Percentiles rank a stretch among this genome's conserved stretches.
phyloP scores from a whole-genome alignment of 1,140 invertebrate species.

The Drosophila sulfurigaster region DNA sequence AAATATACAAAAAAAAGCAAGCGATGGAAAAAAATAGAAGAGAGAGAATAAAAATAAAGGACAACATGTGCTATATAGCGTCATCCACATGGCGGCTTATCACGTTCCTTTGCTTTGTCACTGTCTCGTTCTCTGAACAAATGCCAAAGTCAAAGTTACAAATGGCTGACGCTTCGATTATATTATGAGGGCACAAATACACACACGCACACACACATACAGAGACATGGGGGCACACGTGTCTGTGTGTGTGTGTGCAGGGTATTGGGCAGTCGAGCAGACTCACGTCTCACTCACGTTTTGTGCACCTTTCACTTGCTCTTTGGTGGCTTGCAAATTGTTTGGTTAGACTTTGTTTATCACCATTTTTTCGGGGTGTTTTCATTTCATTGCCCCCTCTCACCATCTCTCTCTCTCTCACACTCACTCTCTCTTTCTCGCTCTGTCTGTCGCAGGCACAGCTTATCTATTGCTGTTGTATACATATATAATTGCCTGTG shows the following conservation, averaged over 20 bases:
- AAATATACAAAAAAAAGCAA: constrained; percentile 61
- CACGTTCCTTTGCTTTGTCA: constrained; percentile 5
- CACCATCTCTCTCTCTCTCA: constrained; percentile 10
- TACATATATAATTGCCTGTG: constrained; percentile 35
- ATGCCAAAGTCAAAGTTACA: too few relatives aligned
- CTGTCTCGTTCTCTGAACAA: neutral
- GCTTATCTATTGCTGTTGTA: neutral
- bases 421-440: constrained; percentile 8
- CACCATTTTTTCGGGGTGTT: constrained; percentile 24
- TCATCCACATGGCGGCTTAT: neutral
- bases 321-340: constrained; percentile 31
- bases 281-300: neutral
- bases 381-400: constrained; percentile 32
- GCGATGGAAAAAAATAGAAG: neutral
- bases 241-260: neutral
- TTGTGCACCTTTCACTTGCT: neutral
- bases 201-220: too few relatives aligned
- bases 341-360: constrained; percentile 29
- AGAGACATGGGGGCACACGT: too few relatives aligned
- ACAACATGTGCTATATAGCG: neutral
- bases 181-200: too few relatives aligned
- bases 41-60: neutral
- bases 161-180: neutral
- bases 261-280: constrained; percentile 10
- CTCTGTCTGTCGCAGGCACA: constrained; percentile 2